These are phyloP conservation scores for Lycophotia porphyrea DNA, from an alignment of 2,888 invertebrate genomes.

Conservation along the genomic window DNA sequence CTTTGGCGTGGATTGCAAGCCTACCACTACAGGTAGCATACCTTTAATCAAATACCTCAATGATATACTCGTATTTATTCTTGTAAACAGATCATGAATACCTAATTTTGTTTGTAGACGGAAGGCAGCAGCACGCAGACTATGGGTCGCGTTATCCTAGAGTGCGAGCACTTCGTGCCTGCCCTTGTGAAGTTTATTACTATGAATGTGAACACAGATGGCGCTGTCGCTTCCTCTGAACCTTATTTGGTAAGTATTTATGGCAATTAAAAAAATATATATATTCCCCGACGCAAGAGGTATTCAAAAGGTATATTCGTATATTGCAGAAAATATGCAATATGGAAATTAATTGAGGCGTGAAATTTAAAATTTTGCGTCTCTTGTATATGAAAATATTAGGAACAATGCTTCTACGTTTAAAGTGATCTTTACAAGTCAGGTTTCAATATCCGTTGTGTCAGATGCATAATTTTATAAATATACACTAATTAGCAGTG, in stretches of 20 bases:
- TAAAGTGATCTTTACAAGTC: too few species aligned
- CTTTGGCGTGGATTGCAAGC: conserved; percentile 93
- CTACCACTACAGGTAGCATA: conserved; percentile 78
- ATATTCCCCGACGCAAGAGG: too few species aligned
- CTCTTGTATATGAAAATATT: neutral
- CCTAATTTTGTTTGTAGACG: conserved; percentile 69
- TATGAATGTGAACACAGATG: conserved; percentile 88
- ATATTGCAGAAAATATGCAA: neutral
- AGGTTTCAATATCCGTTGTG: too few species aligned
- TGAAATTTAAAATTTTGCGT: neutral
- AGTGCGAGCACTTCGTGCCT: conserved; percentile 92
- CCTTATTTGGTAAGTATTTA: conserved; percentile 81
- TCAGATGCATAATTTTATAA: too few species aligned
- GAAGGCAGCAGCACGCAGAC: conserved; percentile 88
- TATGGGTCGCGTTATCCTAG: conserved; percentile 91
- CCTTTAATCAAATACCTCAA: neutral
- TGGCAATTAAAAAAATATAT: neutral
- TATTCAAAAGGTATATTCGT: too few species aligned
- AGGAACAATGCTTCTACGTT: neutral
- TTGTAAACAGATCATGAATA: neutral
- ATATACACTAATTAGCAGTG: too few species aligned
- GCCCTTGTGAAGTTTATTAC: conserved; percentile 92
- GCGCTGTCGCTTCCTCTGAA: conserved; percentile 82
- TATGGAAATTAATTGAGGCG: neutral
- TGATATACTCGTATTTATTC: neutral